Conservation (phyloP, 2,888 invertebrate genomes). For the Netelia virgata region DNA sequence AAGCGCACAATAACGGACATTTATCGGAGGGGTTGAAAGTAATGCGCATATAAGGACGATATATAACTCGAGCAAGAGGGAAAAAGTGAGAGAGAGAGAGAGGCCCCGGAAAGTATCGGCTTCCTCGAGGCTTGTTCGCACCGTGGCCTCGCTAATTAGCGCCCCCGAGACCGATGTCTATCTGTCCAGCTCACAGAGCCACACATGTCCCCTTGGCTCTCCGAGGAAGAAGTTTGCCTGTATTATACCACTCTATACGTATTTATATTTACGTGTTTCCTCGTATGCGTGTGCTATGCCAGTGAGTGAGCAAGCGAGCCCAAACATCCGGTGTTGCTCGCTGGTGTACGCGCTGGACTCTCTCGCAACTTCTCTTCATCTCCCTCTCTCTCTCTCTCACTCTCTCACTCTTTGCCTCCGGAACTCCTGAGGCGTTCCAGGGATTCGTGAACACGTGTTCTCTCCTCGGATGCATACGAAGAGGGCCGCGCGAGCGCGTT, state of each 20-base stretch:
- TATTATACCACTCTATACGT: not conserved
- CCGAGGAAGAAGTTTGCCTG: slow-evolving; percentile 39
- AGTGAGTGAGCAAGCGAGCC: slow-evolving; percentile 71
- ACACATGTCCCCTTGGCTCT: slow-evolving; percentile 79
- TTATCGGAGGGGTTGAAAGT: slow-evolving; percentile 50
- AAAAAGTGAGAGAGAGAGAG: slow-evolving; percentile 62
- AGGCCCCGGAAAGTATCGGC: slow-evolving; percentile 65
- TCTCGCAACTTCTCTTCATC: slow-evolving; percentile 29
- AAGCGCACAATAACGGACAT: slow-evolving; percentile 58
- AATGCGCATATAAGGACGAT: slow-evolving; percentile 48
- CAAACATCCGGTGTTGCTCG: slow-evolving; percentile 79
- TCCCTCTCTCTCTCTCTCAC: slow-evolving; percentile 25
- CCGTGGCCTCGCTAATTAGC: slow-evolving; percentile 81
- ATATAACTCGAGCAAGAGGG: slow-evolving; percentile 36
- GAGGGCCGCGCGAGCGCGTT: slow-evolving; percentile 62
- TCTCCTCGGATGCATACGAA: slow-evolving; percentile 66
- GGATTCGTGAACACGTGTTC: slow-evolving; percentile 75
- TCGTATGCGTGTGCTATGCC: slow-evolving; percentile 29
- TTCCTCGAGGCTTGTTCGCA: slow-evolving; percentile 78
- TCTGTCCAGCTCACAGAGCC: slow-evolving; percentile 74
- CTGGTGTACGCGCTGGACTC: slow-evolving; percentile 34
- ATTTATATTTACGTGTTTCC: slow-evolving; percentile 45
- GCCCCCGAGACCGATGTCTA: slow-evolving; percentile 81
- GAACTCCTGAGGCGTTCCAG: slow-evolving; percentile 73
- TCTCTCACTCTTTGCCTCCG: slow-evolving; percentile 70